phyloP scores from a whole-genome alignment of 2,888 invertebrate genomes.

The Brachyptera risi region DNA sequence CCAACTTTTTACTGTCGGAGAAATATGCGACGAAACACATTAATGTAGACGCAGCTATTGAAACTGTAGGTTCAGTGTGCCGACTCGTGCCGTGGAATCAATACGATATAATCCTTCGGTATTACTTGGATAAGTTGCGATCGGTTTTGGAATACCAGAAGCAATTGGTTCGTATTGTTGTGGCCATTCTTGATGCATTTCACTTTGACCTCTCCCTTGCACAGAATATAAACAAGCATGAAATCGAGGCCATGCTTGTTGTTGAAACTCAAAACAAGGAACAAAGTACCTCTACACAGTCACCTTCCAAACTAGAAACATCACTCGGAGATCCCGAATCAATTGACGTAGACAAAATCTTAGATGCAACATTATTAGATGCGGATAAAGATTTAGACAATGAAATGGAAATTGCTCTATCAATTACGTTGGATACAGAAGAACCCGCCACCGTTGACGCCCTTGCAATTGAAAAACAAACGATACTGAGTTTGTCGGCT shows the following conservation, averaged over 20 bases:
- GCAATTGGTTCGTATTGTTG: constrained; percentile 71
- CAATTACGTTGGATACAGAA: background rate
- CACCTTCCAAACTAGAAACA: too few species aligned
- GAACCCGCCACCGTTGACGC: background rate
- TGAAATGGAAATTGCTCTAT: background rate
- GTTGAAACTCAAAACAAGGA: background rate
- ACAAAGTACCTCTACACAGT: too few species aligned
- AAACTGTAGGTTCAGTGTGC: constrained; percentile 72
- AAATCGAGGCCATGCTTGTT: constrained; percentile 38
- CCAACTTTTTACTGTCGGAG: constrained; percentile 74
- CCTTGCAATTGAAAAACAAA: constrained; percentile 40
- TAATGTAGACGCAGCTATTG: constrained; percentile 79
- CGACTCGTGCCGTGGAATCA: constrained; percentile 82
- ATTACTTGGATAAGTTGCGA: constrained; percentile 73
- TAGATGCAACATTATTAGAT: background rate
- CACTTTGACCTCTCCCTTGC: constrained; percentile 82
- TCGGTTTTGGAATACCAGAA: constrained; percentile 70
- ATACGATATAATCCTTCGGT: constrained; percentile 76
- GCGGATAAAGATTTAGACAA: background rate
- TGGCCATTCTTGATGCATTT: constrained; percentile 81
- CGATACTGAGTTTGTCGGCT: constrained; percentile 61
- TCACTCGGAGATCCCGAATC: constrained; percentile 7
- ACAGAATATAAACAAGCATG: constrained; percentile 34
- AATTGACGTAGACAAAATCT: background rate
- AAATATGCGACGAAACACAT: constrained; percentile 72